phyloP scores from a whole-genome alignment of 2,113 vertebrate species.

The Apaloderma vittatum region DNA sequence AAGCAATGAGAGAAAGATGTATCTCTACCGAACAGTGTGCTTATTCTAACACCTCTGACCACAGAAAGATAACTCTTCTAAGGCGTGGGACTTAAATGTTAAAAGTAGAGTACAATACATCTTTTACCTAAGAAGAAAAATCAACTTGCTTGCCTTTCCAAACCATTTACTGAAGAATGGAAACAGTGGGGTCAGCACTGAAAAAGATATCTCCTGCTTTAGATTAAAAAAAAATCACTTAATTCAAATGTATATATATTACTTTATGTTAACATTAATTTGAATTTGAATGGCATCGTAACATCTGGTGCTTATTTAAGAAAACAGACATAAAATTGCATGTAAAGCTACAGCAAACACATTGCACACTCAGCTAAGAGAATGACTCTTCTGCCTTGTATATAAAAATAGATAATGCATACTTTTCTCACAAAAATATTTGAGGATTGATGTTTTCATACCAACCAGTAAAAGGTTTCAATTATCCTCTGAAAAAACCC shows the following conservation, averaged over 20 bases:
- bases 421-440: neutral
- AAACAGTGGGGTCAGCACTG: neutral
- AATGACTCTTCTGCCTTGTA: slow-evolving; percentile 2
- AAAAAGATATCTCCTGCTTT: neutral
- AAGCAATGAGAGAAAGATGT: neutral
- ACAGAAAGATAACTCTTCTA: neutral
- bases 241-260: neutral
- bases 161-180: neutral
- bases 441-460: neutral
- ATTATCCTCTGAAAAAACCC: neutral
- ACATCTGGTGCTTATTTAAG: slow-evolving; percentile 40
- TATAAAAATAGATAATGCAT: neutral
- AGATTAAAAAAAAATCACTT: neutral
- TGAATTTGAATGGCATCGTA: slow-evolving; percentile 57
- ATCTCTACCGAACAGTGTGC: neutral
- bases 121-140: neutral
- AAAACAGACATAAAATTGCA: slow-evolving; percentile 44
- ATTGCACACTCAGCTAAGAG: slow-evolving; percentile 1
- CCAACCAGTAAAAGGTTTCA: fast-evolving
- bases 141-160: neutral
- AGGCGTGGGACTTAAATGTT: neutral
- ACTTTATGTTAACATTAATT: slow-evolving; percentile 40
- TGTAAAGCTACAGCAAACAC: neutral
- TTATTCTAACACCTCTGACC: neutral
- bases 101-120: neutral